A percentile compares a stretch with the other conserved stretches of the same genome.
Conservation (phyloP, 2,888 invertebrate species). For the Glaucopsyche alexis region DNA sequence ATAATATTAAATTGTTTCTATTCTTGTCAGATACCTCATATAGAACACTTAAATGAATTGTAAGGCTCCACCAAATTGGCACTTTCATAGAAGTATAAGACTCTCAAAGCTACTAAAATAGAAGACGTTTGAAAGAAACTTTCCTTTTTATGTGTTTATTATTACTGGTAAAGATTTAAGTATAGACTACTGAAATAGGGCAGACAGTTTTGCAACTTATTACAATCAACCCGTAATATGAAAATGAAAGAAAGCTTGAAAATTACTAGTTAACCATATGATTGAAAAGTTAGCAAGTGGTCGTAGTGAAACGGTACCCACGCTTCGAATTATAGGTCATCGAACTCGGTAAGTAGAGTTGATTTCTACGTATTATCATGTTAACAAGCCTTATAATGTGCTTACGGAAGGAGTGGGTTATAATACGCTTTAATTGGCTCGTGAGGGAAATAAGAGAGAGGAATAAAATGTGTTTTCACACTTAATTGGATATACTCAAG, state of each 20-base stretch:
- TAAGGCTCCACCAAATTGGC: background rate
- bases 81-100: background rate
- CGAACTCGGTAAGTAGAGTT: constrained; percentile 50
- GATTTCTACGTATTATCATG: constrained; percentile 43
- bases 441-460: background rate
- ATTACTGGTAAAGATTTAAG: background rate
- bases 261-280: constrained; percentile 40
- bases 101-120: background rate
- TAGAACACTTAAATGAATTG: background rate
- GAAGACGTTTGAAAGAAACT: background rate
- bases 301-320: constrained; percentile 50
- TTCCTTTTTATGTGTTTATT: background rate
- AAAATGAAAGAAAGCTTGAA: constrained; percentile 6
- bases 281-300: constrained; percentile 54
- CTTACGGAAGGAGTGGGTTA: background rate
- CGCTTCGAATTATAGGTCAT: constrained; percentile 53
- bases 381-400: constrained; percentile 25
- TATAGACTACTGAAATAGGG: background rate
- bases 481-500: background rate
- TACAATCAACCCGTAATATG: background rate
- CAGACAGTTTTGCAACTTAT: background rate
- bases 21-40: background rate
- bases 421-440: constrained; percentile 1
- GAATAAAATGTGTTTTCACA: constrained; percentile 10
- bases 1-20: too few relatives aligned